These are phyloP conservation scores for Palaemon carinicauda DNA, from an alignment of 1,140 invertebrate species.

Conservation along the genomic window DNA sequence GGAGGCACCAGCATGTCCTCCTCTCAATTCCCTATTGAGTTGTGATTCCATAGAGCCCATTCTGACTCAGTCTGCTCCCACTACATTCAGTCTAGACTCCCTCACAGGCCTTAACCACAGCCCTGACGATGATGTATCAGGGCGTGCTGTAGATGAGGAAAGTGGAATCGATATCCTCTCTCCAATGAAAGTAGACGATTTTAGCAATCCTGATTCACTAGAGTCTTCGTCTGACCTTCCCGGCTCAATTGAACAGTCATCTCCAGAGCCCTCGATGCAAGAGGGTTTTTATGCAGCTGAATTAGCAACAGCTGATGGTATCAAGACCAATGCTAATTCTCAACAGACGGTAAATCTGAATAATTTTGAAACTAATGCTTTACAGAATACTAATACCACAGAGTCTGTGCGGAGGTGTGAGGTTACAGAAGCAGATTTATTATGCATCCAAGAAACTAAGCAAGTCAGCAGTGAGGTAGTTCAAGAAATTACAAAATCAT, in stretches of 20 bases:
- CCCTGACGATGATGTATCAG: background rate
- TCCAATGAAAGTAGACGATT: conserved; percentile 35
- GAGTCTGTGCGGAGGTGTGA: too few relatives aligned
- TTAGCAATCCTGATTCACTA: conserved; percentile 44
- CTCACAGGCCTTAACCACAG: conserved; percentile 7
- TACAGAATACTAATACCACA: too few relatives aligned
- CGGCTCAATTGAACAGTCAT: background rate
- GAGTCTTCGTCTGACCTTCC: conserved; percentile 41
- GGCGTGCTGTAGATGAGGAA: background rate
- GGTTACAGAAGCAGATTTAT: too few relatives aligned
- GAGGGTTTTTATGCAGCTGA: background rate
- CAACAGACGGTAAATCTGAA: too few relatives aligned
- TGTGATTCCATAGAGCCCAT: conserved; percentile 43
- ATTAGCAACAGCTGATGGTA: too few relatives aligned
- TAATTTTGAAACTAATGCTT: too few relatives aligned
- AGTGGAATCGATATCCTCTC: conserved; percentile 48
- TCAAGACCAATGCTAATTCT: too few relatives aligned
- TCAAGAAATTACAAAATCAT: too few relatives aligned
- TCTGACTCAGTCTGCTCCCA: background rate
- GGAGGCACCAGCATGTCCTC: conserved; percentile 22
- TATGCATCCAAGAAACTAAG: too few relatives aligned
- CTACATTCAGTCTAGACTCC: background rate
- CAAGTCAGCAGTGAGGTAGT: too few relatives aligned
- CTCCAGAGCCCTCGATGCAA: background rate
- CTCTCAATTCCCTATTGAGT: conserved; percentile 27